phyloP scores from a whole-genome alignment of 2,888 invertebrate genomes.

The Pandemis corylana region DNA sequence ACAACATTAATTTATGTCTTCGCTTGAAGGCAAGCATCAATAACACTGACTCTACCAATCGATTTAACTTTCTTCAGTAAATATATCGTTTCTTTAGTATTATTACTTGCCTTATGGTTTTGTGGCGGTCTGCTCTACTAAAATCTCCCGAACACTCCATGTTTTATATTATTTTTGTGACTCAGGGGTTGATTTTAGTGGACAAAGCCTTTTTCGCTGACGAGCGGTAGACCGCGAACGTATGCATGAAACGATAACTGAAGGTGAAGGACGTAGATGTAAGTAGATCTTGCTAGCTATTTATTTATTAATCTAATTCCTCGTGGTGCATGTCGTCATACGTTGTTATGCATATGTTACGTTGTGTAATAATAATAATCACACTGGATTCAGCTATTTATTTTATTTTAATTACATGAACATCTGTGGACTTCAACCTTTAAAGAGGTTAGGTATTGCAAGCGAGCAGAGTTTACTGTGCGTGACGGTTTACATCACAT shows the following conservation, averaged over 20 bases:
- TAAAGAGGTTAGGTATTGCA: slow-evolving; percentile 44
- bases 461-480: slow-evolving; percentile 57
- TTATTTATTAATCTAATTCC: background rate
- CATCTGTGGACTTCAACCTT: slow-evolving; percentile 44
- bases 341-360: background rate
- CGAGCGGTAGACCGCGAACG: background rate
- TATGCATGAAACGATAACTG: background rate
- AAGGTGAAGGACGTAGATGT: background rate
- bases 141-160: background rate
- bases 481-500: slow-evolving; percentile 69
- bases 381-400: background rate
- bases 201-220: background rate
- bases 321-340: background rate
- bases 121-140: background rate
- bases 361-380: background rate
- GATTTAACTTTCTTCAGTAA: slow-evolving; percentile 66
- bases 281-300: background rate
- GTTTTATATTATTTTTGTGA: background rate
- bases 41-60: slow-evolving; percentile 54
- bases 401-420: slow-evolving; percentile 12
- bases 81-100: slow-evolving; percentile 64
- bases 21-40: slow-evolving; percentile 55
- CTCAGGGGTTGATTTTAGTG: background rate
- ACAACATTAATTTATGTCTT: slow-evolving; percentile 65
- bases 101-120: slow-evolving; percentile 56